These are phyloP conservation scores for Cariama cristata DNA, from an alignment of 2,113 vertebrate genomes.

Conservation along the genomic window DNA sequence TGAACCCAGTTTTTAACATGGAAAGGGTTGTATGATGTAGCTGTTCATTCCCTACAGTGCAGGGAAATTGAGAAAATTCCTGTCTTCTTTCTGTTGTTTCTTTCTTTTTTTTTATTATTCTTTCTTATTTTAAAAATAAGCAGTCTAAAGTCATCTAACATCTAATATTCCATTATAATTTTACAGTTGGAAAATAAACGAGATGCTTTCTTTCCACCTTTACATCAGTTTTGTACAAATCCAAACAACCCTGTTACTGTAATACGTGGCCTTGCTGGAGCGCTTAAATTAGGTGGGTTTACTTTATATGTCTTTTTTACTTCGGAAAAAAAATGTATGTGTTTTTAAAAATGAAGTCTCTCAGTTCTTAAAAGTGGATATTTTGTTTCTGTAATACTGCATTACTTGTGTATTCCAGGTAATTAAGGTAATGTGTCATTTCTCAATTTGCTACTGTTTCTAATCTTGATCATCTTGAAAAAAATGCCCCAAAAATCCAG, in stretches of 20 bases:
- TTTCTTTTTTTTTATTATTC: neutral
- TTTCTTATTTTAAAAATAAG: conserved; percentile 7
- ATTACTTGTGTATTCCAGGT: neutral
- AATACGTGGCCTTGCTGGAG: conserved; percentile 98
- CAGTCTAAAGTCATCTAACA: conserved; percentile 1
- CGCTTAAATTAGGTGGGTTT: conserved; percentile 89
- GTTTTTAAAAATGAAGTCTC: neutral
- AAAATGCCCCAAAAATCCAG: neutral
- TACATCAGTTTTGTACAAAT: conserved; percentile 99
- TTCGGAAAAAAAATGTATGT: neutral
- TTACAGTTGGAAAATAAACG: conserved; percentile 97
- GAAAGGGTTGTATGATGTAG: neutral
- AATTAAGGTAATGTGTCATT: neutral
- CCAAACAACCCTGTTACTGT: conserved; percentile 98
- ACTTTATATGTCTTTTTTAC: neutral
- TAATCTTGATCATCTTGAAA: neutral
- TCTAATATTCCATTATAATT: conserved; percentile 67
- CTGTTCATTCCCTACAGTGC: neutral
- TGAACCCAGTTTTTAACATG: neutral
- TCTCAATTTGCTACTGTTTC: neutral
- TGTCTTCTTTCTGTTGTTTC: neutral
- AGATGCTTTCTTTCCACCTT: conserved; percentile 96
- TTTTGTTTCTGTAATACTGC: neutral
- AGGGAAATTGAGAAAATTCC: neutral
- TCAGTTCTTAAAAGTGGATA: neutral